These are phyloP conservation scores for Sceloporus undulatus DNA, from an alignment of 2,113 vertebrate genomes.

Conservation along the genomic window DNA sequence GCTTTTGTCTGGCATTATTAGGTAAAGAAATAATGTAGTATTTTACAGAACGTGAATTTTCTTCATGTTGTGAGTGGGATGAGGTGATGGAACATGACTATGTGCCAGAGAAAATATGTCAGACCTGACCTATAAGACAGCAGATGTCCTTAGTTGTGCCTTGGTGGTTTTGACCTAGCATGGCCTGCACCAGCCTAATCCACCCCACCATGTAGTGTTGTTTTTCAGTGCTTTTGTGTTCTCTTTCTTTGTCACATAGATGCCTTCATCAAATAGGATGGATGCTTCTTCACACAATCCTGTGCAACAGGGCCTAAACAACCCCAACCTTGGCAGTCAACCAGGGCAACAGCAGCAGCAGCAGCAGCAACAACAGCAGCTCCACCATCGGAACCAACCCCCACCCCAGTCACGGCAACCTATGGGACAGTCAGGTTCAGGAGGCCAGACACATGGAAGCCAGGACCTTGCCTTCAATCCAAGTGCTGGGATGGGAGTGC, in stretches of 20 bases:
- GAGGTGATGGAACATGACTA: too few species aligned
- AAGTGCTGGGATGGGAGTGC: slow-evolving; percentile 66
- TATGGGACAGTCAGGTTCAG: slow-evolving; percentile 57
- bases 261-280: slow-evolving; percentile 80
- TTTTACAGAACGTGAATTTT: too few species aligned
- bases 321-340: slow-evolving; percentile 75
- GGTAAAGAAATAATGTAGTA: too few species aligned
- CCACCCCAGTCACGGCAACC: slow-evolving; percentile 70
- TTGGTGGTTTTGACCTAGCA: too few species aligned
- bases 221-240: not conserved
- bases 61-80: not conserved
- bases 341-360: slow-evolving; percentile 62
- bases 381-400: slow-evolving; percentile 82
- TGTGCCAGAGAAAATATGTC: not conserved
- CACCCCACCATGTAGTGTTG: not conserved
- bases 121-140: not conserved
- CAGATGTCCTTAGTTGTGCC: not conserved
- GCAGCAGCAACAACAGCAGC: not conserved
- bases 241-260: slow-evolving; percentile 68
- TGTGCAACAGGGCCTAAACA: slow-evolving; percentile 83
- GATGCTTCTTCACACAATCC: slow-evolving; percentile 82
- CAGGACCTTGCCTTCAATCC: slow-evolving; percentile 81
- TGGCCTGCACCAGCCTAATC: too few species aligned
- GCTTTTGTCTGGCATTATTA: too few species aligned
- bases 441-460: slow-evolving; percentile 3